Base-by-base conservation (phyloP, 2,113 vertebrate species). In the Ursus arctos region DNA sequence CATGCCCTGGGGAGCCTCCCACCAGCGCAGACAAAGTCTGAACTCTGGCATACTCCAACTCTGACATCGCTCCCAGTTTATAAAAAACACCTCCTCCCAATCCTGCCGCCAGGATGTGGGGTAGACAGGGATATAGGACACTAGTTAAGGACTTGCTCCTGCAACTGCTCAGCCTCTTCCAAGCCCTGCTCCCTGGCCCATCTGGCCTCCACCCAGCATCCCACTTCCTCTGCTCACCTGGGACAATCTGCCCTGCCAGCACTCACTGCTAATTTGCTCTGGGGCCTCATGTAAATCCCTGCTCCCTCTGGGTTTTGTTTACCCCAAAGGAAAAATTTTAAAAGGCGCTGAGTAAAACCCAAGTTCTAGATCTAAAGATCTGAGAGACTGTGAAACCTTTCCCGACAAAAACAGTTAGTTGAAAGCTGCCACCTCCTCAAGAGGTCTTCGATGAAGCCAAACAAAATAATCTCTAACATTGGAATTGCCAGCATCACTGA, bases 21-120 rank as follows among this genome's bases (percentile, higher is more conserved):
- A 2, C 47, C 31, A 0, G 3, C 22, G 36, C 1, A 13, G 21
- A 31, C 19, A 14, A 24, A 72, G n/a, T 69, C 69, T 69, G 33
- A 80, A 40, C 85, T 76, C 4, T 5, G 71, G 65, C 86, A 88
- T 40, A 7, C 31, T 13, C 21, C 0, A 0, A 53, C 16, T 28
- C 55, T 49, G 85, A 79, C 24, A 7, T 24, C 55, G 36, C 67
- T 26, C 92, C 57, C 10, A 9, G n/a, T 28, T 82, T 12, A 9
- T 28, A 31, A 15, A 53, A 72, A 53, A 47, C 22, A 12, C 24
- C 51, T 59, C 74, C 13, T 63, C 51, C 72, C n/a, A 7, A 10
- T 21, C 33, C 55, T 9, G 87, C 26, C 1, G 4, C 69, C 55
- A 10, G 81, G 80, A 26, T 4, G 33, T 12, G 65, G 51, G 57